Percentiles rank a stretch among this genome's conserved stretches.
Conservation (phyloP, 2,797 vertebrate species). For the Artibeus jamaicensis region DNA sequence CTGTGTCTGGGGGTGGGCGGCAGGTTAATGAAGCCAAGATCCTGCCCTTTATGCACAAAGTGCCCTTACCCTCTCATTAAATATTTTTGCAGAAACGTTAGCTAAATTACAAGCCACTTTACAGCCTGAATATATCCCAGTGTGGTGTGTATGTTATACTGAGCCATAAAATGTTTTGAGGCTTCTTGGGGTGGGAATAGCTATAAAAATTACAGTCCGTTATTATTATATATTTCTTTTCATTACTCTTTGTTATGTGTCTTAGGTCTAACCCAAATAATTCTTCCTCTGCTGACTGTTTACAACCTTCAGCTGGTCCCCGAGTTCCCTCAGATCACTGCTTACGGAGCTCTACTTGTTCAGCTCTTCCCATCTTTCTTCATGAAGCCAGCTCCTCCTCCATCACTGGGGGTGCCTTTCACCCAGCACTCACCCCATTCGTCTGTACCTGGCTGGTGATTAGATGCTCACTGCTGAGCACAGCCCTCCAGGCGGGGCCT, state of each 20-base stretch:
- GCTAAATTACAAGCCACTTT: slow-evolving; percentile 52
- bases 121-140: background rate
- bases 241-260: slow-evolving; percentile 61
- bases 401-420: slow-evolving; percentile 9
- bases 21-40: background rate
- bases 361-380: slow-evolving; percentile 48
- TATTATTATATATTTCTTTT: slow-evolving; percentile 69
- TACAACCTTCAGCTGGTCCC: slow-evolving; percentile 47
- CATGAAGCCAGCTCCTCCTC: slow-evolving; percentile 42
- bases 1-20: background rate
- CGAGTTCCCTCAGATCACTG: slow-evolving; percentile 6
- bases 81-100: slow-evolving; percentile 26
- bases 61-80: slow-evolving; percentile 5
- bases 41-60: background rate
- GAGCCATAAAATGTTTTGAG: slow-evolving; percentile 43
- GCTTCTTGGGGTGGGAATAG: slow-evolving; percentile 52
- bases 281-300: slow-evolving; percentile 58
- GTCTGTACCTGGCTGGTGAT: slow-evolving; percentile 48
- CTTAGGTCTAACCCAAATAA: slow-evolving; percentile 52
- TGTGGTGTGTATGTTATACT: background rate
- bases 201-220: slow-evolving; percentile 57
- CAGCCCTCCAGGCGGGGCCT: slow-evolving; percentile 49
- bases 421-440: background rate
- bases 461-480: background rate
- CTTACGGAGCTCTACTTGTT: slow-evolving; percentile 11